Conservation (phyloP, 2,113 vertebrate species). For the Zosterops borbonicus region DNA sequence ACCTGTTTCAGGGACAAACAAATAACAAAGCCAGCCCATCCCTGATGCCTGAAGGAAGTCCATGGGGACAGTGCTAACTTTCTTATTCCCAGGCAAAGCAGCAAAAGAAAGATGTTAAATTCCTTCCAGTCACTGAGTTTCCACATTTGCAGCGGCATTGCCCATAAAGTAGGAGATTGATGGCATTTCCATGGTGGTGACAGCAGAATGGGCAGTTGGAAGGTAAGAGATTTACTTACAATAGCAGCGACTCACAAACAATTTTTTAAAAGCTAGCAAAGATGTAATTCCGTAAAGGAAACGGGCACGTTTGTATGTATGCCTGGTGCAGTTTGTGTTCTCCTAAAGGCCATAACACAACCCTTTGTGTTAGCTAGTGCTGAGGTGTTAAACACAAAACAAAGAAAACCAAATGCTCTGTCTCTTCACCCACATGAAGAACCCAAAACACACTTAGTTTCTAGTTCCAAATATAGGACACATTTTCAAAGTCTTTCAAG, state of each 20-base stretch:
- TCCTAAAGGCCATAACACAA: not conserved
- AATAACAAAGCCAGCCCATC: not conserved
- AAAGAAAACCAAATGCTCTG: not conserved
- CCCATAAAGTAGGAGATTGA: not conserved
- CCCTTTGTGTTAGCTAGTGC: not conserved
- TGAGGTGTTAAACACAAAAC: not conserved
- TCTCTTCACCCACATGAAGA: not conserved
- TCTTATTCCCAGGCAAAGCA: not conserved
- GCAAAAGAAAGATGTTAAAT: not conserved
- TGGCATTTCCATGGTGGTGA: not conserved
- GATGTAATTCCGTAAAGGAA: not conserved
- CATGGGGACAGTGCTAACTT: not conserved
- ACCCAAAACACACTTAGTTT: not conserved
- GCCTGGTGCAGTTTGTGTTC: not conserved
- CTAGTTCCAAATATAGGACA: not conserved
- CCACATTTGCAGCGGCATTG: not conserved
- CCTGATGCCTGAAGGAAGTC: not conserved
- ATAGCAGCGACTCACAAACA: not conserved
- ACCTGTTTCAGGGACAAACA: not conserved
- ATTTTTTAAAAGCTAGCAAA: not conserved
- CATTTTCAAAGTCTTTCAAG: not conserved
- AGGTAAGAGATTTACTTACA: not conserved
- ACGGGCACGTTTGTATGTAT: accelerated
- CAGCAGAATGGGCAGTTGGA: not conserved
- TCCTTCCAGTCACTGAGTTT: not conserved